Evolutionary conservation across 2,113 vertebrate species (phyloP), one percentile per base, ranked within the genome.

Genomic region (Hyla sarda): DNA sequence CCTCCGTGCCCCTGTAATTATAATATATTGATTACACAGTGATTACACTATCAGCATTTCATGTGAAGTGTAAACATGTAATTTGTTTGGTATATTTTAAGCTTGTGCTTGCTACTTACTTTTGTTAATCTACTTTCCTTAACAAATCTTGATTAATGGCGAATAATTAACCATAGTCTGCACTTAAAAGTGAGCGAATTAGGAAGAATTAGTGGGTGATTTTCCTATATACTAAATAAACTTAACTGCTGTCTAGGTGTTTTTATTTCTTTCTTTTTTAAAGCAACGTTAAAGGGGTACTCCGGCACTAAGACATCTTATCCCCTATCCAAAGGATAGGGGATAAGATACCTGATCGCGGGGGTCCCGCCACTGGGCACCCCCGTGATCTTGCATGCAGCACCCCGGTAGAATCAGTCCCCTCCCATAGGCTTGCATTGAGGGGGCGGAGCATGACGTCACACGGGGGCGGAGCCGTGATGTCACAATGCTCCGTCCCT

Each of bases 171-270:
- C 17, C 45, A 65, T 45, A 72, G 76, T 67, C 50, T 45, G 30
- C 14, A 50, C 76, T 86, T 80, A 80, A 86, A 80, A 79, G 56
- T 25, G 71, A 62, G 50, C 60, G 80, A 86, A 86, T 86, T 81
- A 86, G 65, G 85, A 81, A 45, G 80, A 86, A 86, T 86, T 86
- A 86, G 80, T 37, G 52, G 28, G 72, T 74, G 67, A 86, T 81
- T 86, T 86, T 86, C 79, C 85, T 62, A 54, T 81, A 56, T 73
- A 80, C 50, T 32, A 73, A 86, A 82, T 58, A 72, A 86, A 28
- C 78, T 58, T 54, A 71, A 48, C 16, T 74, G 67, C 85, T 82
- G 47, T 47, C 14, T 17, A 62, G 3, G 78, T 82, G 37, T 86
- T 77, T 77, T 77, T 86, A 41, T 5, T 5, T 41, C 58, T 74